These are phyloP conservation scores for Noctuana brunneofusca DNA, from an alignment of 2,888 invertebrate genomes.

Conservation along the genomic window DNA sequence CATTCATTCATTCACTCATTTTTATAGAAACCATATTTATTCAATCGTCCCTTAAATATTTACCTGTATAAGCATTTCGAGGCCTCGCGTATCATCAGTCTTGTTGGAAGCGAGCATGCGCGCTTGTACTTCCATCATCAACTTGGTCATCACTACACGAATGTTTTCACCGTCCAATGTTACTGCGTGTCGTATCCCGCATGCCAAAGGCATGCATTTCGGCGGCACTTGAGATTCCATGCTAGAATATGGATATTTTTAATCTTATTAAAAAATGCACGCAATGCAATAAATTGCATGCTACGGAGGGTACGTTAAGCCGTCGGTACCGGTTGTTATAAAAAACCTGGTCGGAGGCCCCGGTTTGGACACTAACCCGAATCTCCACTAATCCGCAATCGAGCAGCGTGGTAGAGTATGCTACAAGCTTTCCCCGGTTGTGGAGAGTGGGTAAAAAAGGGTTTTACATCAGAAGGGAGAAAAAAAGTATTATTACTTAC, in stretches of 20 bases:
- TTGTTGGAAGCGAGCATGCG: conserved; percentile 85
- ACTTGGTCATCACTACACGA: conserved; percentile 82
- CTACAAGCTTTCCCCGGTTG: too few relatives aligned
- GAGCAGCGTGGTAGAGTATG: too few relatives aligned
- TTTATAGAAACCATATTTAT: not conserved
- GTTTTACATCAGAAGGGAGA: not conserved
- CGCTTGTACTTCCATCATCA: conserved; percentile 85
- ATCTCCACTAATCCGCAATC: too few relatives aligned
- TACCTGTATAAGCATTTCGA: conserved; percentile 81
- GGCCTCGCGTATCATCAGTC: conserved; percentile 91
- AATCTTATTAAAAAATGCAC: too few relatives aligned
- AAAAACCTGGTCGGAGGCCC: too few relatives aligned
- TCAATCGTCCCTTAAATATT: not conserved
- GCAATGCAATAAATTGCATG: too few relatives aligned
- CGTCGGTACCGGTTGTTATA: too few relatives aligned
- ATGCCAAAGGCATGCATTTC: conserved; percentile 72
- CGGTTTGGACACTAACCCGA: too few relatives aligned
- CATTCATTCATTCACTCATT: too few relatives aligned
- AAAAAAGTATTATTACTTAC: conserved; percentile 65
- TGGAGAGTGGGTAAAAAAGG: too few relatives aligned
- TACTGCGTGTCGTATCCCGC: conserved; percentile 66
- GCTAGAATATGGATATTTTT: conserved; percentile 55
- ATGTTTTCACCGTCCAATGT: conserved; percentile 88
- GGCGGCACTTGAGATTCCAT: conserved; percentile 77
- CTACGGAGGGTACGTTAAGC: too few relatives aligned